Base-by-base conservation (phyloP, 35 echinoderm and acorn worm species). In the Ptychodera flava region DNA sequence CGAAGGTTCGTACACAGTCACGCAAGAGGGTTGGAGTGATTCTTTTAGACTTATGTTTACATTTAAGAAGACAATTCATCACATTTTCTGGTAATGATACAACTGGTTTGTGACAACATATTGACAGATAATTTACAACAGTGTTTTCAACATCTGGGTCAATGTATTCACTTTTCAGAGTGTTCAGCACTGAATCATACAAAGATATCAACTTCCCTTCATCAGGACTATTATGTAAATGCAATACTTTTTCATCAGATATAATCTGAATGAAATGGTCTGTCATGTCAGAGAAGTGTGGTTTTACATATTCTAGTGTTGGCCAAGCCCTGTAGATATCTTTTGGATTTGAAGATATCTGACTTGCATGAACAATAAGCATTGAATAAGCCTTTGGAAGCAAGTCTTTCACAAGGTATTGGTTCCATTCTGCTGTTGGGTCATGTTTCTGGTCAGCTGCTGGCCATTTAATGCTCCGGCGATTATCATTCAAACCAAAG, bases 401-500 rank as follows among this genome's bases (percentile, higher is more conserved):
- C n/a, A 94, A 37, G 33, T 93, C 85, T 31, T 88, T 36, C 16
- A 88, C 87, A 32, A 97, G 84, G 1, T 91, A 78, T 38, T 91
- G 45, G 80, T 97, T 97, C 95, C 95, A 97, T 30, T 78, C 32
- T n/a, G 95, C 89, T 30, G 38, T 34, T 36, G 85, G 85, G 64
- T 97, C 88, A 29, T 92, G 87, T 78, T 86, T 86, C 10, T 87
- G 90, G 30, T 97, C 95, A 36, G 78, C 45, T 64, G 85, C 92
- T 14, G 90, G 92, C 92, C 95, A 93, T 80, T 93, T 93, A 15
- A 97, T 37, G 32, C 82, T 80, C 0, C 92, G 88, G 29, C 95
- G 89, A 36, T 97, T 85, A 76, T 91, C 87, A n/a, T 83, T 87
- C 6, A 97, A 79, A 36, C 89, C 95, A 90, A 97, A 97, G 79